Base-by-base conservation (phyloP, 2,797 vertebrate species). In the Ibycter americanus region DNA sequence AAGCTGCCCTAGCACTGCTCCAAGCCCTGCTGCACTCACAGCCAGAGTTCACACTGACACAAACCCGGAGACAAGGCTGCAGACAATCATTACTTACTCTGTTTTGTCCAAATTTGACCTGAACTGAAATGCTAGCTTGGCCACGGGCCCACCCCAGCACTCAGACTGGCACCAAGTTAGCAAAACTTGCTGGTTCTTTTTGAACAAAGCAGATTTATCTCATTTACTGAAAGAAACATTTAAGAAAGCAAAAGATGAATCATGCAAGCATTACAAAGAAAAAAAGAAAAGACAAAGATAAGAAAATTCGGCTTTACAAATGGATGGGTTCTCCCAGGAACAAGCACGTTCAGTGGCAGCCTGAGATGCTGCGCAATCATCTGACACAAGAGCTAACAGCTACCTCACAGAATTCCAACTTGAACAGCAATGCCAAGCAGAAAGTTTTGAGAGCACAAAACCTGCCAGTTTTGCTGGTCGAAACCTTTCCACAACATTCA, bases 291-390 rank as follows among this genome's bases (percentile, higher is more conserved):
- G 5, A 51, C 27, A 71, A 85, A 86, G 61, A 61, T 38, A 74
- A 90, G 36, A 74, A 96, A 84, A 72, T 12, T 1, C 31, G 2
- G 3, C 36, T 82, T 91, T 95, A 34, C 18, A 36, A 59, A 84
- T 23, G 36, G 54, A 54, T 29, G 5, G 49, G 54, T 8, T 59
- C 34, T 70, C 42, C n/a, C 67, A 66, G 44, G 79, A 91, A 65
- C 1, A 4, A 0, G 0, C 5, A 51, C 4, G 3, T 62, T 78
- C 86, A 74, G 58, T 6, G 0, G 47, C 71, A 85, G 27, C 55
- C 44, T 47, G 58, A 46, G 26, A 26, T 78, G 62, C 70, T 67
- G 49, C 62, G 65, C 62, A 54, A 9, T 27, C 7, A 3, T 72
- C 87, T 77, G 85, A 68, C 34, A 70, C 65, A 44, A 77, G 42